Evolutionary conservation across 2,113 vertebrate species (phyloP).

Genomic region (Brachyhypopomus gauderio): DNA sequence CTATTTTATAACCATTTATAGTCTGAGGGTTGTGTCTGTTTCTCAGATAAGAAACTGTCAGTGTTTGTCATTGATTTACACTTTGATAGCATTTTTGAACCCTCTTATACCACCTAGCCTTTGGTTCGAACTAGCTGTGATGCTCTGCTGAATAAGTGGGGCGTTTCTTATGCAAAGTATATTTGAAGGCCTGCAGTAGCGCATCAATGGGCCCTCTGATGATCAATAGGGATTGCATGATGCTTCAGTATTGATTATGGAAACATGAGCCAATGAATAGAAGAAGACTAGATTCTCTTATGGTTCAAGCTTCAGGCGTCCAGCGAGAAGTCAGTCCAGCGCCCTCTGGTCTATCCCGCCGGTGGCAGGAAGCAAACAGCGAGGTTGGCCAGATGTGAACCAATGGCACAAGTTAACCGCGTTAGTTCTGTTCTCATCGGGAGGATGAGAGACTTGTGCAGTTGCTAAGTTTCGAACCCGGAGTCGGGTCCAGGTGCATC

Average conservation of each 20-base stretch:
- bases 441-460: too few relatives aligned
- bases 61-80: constrained; percentile 49
- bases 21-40: constrained; percentile 16
- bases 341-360: background rate
- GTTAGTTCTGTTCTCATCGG: background rate
- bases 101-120: constrained; percentile 34
- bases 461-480: background rate
- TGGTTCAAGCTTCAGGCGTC: constrained; percentile 37
- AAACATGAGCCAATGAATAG: constrained; percentile 76
- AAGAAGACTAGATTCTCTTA: constrained; percentile 67
- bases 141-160: constrained; percentile 14
- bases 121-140: constrained; percentile 26
- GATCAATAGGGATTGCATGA: constrained; percentile 78
- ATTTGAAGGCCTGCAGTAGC: constrained; percentile 65
- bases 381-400: background rate
- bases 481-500: background rate
- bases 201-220: constrained; percentile 71
- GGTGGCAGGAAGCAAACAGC: background rate
- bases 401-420: background rate
- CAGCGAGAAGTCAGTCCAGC: background rate
- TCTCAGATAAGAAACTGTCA: constrained; percentile 50
- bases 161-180: constrained; percentile 56
- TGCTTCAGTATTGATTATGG: constrained; percentile 80
- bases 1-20: constrained; percentile 31
- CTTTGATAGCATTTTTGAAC: constrained; percentile 38